Evolutionary conservation across 1,140 invertebrate species (phyloP), one percentile per base, ranked within the genome.

Genomic region (Polypedilum vanderplanki): DNA sequence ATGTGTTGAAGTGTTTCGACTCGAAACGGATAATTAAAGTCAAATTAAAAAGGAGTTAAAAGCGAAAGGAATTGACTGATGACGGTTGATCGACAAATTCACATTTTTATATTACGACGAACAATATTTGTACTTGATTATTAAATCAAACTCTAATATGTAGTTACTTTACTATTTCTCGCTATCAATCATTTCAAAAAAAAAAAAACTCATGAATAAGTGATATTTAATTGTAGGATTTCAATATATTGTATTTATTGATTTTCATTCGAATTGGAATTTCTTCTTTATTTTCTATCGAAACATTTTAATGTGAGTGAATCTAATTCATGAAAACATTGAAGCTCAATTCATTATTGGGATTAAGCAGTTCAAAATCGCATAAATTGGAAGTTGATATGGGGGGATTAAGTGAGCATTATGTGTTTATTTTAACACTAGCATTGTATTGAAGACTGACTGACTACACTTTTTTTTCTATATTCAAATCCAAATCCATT

Each of bases 21-120:
- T 57, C n/a, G 46, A 57, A 57, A 57, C 46, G n/a, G n/a, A 57
- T 57, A 57, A 57, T 57, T 57, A 57, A 57, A 12, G 46, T 57
- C 46, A 57, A 57, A 57, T 57, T 57, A 57, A 57, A 57, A 57
- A n/a, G 12, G 46, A 57, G 46, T 57, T 57, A 57, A 12, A 15
- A 57, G 12, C 46, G 10, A 57, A 57, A 57, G 46, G 10, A 57
- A 57, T n/a, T 57, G 46, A 57, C 12, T 12, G 46, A 57, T n/a
- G n/a, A 57, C 12, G 12, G 12, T 12, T 57, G 46, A 57, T 57
- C 46, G 46, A 4, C 3, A 57, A 57, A 33, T 33, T 33, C 24
- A 57, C n/a, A 15, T 57, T 57, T 57, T 57, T 57, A 57, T 57
- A 33, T 33, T 33, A 33, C 24, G 24, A 33, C 24, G 24, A 33